Percentiles rank a stretch among this genome's conserved stretches.
phyloP scores from a whole-genome alignment of 2,888 invertebrate species.

The Pteria penguin region DNA sequence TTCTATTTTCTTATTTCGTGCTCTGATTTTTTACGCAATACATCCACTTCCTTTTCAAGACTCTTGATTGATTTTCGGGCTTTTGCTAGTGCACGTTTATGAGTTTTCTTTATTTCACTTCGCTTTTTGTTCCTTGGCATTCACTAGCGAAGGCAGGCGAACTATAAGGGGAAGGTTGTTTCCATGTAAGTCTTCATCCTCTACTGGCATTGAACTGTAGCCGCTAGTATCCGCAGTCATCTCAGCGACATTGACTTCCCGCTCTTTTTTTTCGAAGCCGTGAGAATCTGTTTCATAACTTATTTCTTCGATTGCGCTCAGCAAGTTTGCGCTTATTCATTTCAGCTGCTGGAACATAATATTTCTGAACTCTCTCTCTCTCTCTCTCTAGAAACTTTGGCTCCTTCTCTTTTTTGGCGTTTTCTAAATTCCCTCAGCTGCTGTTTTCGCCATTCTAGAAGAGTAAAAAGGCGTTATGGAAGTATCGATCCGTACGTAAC shows the following conservation, averaged over 20 bases:
- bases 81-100: slow-evolving; percentile 6
- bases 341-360: slow-evolving; percentile 16
- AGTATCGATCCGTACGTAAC: slow-evolving; percentile 2
- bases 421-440: slow-evolving; percentile 24
- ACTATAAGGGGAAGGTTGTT: not conserved
- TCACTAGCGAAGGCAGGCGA: not conserved
- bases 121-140: not conserved
- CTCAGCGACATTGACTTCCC: too few species aligned
- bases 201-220: not conserved
- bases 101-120: slow-evolving; percentile 4
- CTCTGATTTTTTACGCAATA: slow-evolving; percentile 1
- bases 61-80: not conserved
- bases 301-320: slow-evolving; percentile 15
- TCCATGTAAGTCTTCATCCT: too few species aligned
- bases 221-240: too few species aligned
- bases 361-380: slow-evolving; percentile 12
- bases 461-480: not conserved
- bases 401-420: slow-evolving; percentile 14
- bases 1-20: not conserved
- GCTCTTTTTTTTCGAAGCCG: not conserved
- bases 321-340: slow-evolving; percentile 12
- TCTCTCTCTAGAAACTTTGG: slow-evolving; percentile 18
- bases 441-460: slow-evolving; percentile 24
- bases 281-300: slow-evolving; percentile 9
- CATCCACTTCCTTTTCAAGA: slow-evolving; percentile 3